Conservation (phyloP, 2,888 invertebrate species). For the Papilio protenor region DNA sequence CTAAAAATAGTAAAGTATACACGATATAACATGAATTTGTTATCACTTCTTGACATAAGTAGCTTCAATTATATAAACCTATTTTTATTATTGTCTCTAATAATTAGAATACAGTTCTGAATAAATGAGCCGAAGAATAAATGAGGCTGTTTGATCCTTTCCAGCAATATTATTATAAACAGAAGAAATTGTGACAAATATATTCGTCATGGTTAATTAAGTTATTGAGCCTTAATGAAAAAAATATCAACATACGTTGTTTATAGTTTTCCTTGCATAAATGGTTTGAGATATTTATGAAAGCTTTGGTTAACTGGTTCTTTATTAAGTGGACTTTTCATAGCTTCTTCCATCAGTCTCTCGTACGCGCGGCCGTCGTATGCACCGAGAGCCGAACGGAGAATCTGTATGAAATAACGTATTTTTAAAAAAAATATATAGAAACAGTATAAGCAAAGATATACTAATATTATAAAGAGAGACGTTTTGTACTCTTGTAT, state of each 20-base stretch:
- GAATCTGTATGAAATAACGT: conserved; percentile 60
- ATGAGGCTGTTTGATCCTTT: not conserved
- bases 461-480: no score
- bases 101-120: not conserved
- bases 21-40: not conserved
- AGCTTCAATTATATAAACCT: not conserved
- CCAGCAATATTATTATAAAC: not conserved
- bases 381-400: conserved; percentile 90
- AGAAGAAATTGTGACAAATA: no score
- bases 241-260: not conserved
- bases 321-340: conserved; percentile 92
- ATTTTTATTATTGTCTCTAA: not conserved
- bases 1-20: not conserved
- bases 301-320: conserved; percentile 91
- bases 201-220: not conserved
- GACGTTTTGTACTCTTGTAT: no score
- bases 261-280: conserved; percentile 88
- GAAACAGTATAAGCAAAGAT: not conserved
- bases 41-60: not conserved
- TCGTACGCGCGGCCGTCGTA: conserved; percentile 95
- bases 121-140: not conserved
- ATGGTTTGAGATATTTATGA: conserved; percentile 90
- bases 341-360: conserved; percentile 90
- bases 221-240: not conserved
- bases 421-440: not conserved